Conservation (phyloP, 1,140 invertebrate species). For the Ceratosolen solmsi region DNA sequence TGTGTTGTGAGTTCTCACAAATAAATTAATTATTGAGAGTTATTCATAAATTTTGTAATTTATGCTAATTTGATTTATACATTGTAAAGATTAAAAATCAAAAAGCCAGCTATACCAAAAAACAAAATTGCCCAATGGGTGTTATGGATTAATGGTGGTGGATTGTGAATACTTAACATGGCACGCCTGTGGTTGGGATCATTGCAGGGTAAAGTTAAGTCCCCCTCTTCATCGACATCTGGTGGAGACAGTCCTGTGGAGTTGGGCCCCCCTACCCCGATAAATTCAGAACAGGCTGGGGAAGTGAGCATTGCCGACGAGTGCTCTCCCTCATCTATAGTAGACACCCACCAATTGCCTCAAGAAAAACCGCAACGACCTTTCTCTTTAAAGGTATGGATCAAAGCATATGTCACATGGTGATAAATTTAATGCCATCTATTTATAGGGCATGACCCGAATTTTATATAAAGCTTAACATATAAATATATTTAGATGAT, state of each 20-base stretch:
- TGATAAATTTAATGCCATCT: not conserved
- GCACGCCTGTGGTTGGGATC: slow-evolving; percentile 72
- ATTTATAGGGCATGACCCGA: too few relatives aligned
- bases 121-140: too few relatives aligned
- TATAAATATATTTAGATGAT: too few relatives aligned
- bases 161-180: slow-evolving; percentile 71
- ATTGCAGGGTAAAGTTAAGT: slow-evolving; percentile 81
- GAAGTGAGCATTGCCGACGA: slow-evolving; percentile 64
- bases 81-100: too few relatives aligned
- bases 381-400: slow-evolving; percentile 78
- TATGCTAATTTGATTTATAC: too few relatives aligned
- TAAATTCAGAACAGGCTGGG: slow-evolving; percentile 64
- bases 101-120: too few relatives aligned
- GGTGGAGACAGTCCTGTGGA: slow-evolving; percentile 74
- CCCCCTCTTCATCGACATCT: slow-evolving; percentile 75
- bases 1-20: too few relatives aligned
- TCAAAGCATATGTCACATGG: slow-evolving; percentile 4
- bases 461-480: too few relatives aligned
- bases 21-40: too few relatives aligned
- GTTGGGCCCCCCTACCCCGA: slow-evolving; percentile 71
- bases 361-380: slow-evolving; percentile 77
- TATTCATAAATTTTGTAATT: too few relatives aligned
- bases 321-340: slow-evolving; percentile 21
- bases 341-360: slow-evolving; percentile 65
- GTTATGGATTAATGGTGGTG: too few relatives aligned